These are phyloP conservation scores for Tenthredo distinguenda DNA, from an alignment of 2,888 invertebrate genomes.

Conservation along the genomic window DNA sequence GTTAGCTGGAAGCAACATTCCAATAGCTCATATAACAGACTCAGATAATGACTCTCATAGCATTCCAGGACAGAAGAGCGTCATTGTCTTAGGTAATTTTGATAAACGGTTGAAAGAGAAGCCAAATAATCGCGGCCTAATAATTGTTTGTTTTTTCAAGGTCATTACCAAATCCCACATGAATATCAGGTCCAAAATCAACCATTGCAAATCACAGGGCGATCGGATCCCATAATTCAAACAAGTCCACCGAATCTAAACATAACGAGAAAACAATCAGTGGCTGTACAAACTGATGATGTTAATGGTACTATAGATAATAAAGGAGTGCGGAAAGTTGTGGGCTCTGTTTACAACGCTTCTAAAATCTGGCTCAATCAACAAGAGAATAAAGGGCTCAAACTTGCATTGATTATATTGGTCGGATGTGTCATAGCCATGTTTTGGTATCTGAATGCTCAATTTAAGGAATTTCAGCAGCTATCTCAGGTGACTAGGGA, in stretches of 20 bases:
- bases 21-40: conserved; percentile 62
- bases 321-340: conserved; percentile 64
- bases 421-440: conserved; percentile 85
- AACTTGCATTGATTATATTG: conserved; percentile 85
- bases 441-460: conserved; percentile 88
- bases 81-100: conserved; percentile 61
- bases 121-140: background rate
- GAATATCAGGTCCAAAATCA: conserved; percentile 73
- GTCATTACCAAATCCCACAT: conserved; percentile 72
- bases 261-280: conserved; percentile 60
- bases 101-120: background rate
- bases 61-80: conserved; percentile 62
- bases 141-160: conserved; percentile 57
- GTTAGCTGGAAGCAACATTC: conserved; percentile 63
- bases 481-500: conserved; percentile 72
- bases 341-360: conserved; percentile 62
- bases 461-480: conserved; percentile 80
- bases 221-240: conserved; percentile 73
- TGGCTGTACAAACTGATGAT: conserved; percentile 56
- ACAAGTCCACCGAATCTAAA: conserved; percentile 58
- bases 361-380: conserved; percentile 84
- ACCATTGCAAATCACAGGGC: conserved; percentile 74
- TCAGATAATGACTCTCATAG: conserved; percentile 66
- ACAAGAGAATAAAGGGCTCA: conserved; percentile 88
- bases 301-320: conserved; percentile 59